Conservation (phyloP, 2,888 invertebrate species). For the Hydraecia micacea region DNA sequence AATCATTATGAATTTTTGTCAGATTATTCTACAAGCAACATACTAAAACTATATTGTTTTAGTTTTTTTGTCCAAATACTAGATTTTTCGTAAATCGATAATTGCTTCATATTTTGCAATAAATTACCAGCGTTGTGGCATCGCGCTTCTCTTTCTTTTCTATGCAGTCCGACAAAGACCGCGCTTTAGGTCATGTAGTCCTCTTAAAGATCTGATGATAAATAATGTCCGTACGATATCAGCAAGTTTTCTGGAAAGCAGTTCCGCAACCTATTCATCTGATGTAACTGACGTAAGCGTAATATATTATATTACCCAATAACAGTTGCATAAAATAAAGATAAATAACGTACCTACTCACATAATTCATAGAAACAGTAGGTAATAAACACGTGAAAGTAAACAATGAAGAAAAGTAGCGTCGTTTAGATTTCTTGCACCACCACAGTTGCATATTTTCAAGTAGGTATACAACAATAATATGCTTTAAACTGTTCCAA, state of each 20-base stretch:
- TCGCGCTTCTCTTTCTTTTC: no score
- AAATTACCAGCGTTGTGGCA: no score
- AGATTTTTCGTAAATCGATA: no score
- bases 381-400: constrained; percentile 6
- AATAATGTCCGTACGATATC: background rate
- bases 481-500: background rate
- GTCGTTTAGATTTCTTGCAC: background rate
- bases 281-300: background rate
- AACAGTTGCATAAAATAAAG: constrained; percentile 14
- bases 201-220: background rate
- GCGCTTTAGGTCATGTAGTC: no score
- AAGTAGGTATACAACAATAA: background rate
- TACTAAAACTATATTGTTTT: no score
- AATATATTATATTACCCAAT: constrained; percentile 21
- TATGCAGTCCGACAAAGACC: no score
- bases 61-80: no score
- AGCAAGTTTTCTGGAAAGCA: background rate
- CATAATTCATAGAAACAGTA: constrained; percentile 8
- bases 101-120: no score
- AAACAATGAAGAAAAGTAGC: constrained; percentile 4
- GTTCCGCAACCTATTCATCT: constrained; percentile 4
- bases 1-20: no score
- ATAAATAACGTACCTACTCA: background rate
- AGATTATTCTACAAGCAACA: no score
- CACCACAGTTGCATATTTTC: background rate